phyloP scores from a whole-genome alignment of 2,888 invertebrate genomes.

The Leucoptera coffeella region DNA sequence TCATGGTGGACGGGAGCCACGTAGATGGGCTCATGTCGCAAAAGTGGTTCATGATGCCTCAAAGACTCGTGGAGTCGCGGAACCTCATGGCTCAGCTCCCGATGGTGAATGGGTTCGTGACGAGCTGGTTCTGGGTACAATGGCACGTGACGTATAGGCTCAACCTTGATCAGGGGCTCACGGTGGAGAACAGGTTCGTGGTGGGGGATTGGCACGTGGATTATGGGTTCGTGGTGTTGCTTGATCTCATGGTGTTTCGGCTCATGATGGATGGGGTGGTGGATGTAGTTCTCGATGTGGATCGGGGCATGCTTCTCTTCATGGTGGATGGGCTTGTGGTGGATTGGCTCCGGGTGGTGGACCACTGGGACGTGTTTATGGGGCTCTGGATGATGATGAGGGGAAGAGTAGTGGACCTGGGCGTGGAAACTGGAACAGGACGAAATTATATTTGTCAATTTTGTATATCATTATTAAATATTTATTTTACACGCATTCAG shows the following conservation, averaged over 20 bases:
- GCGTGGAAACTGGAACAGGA: slow-evolving; percentile 10
- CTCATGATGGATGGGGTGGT: neutral
- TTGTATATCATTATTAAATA: no score
- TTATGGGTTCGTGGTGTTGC: neutral
- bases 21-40: neutral
- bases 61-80: neutral
- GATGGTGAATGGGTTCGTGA: slow-evolving; percentile 1
- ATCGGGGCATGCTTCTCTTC: neutral
- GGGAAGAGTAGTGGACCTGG: slow-evolving; percentile 7
- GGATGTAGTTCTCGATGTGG: neutral
- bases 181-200: no score
- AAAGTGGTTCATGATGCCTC: neutral
- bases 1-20: neutral
- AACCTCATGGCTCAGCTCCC: neutral
- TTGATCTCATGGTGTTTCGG: neutral
- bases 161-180: no score
- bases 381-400: slow-evolving; percentile 1
- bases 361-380: neutral
- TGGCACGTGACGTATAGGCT: no score
- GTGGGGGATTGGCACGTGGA: neutral
- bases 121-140: slow-evolving; percentile 4
- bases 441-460: no score
- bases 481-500: no score
- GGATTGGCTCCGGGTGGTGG: slow-evolving; percentile 1
- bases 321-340: slow-evolving; percentile 1